Evolutionary conservation across 2,888 invertebrate species (phyloP), one percentile per base, ranked within the genome.

Genomic region (Hermodice carunculata): DNA sequence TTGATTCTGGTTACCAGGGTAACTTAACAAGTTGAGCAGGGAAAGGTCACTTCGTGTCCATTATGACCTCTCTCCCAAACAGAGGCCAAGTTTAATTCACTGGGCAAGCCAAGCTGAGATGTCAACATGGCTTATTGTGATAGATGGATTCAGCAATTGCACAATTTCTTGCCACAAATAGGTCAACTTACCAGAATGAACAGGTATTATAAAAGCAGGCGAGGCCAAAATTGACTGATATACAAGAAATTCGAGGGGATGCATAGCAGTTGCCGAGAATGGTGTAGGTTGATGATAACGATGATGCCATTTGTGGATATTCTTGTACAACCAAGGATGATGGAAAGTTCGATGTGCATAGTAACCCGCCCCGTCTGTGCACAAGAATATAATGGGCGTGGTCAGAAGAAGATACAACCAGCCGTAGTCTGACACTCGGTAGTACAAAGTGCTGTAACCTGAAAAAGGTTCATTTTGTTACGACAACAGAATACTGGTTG

Each of bases 261-360:
- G 92, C 76, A 92, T 91, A 49, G 92, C 92, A 0, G 91, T 91
- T 1, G 91, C 91, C 0, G 92, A 91, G 86, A 92, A 92, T 0
- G 91, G 91, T 0, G 92, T 92, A 0, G 92, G 92, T 79, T 91
- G 91, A 80, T 92, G 92, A 85, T 92, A 92, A 73, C 90, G 90
- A 86, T 92, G 92, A 78, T 92, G 92, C 0, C 91, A 85, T 83
- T 92, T 92, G 86, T 92, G 92, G 84, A 92, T 92, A 76, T 89
- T 82, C 80, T 90, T 91, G 88, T 92, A 92, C 43, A 92, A 82
- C 83, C 88, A 91, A 0, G 91, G 92, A 0, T 88, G 88, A 83
- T 92, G 92, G 84, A 91, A 91, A 67, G 90, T 76, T 0, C 92
- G 88, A 79, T 92, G 92, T 19, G 90, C 63, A 61, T 78, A 80